A percentile compares a stretch with the other conserved stretches of the same genome.
These are phyloP conservation scores for Trichonephila inaurata DNA, from an alignment of 1,140 invertebrate species.

Conservation along the genomic window DNA sequence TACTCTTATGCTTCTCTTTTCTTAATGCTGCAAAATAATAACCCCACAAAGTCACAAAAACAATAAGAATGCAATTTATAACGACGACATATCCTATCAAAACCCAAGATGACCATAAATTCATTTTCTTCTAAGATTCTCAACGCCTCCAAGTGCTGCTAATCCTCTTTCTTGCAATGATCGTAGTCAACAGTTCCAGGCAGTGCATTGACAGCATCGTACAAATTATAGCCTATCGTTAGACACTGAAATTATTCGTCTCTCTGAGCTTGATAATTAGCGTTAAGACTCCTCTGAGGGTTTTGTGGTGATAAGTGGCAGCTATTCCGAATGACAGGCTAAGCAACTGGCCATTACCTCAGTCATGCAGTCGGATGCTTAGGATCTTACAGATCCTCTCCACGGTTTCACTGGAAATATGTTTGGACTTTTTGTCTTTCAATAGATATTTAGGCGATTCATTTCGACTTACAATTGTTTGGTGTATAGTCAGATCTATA, in stretches of 20 bases:
- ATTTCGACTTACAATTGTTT: background rate
- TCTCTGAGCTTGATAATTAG: conserved; percentile 52
- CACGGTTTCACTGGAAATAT: background rate
- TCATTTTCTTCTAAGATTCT: too few relatives aligned
- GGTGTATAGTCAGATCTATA: too few relatives aligned
- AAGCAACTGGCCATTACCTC: conserved; percentile 42
- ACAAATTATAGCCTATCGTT: conserved; percentile 54
- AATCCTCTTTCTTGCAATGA: conserved; percentile 5
- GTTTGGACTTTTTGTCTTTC: background rate
- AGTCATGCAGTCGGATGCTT: background rate
- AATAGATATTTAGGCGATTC: background rate
- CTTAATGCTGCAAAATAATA: too few relatives aligned
- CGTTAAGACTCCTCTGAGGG: conserved; percentile 40
- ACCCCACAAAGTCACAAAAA: too few relatives aligned
- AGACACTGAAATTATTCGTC: conserved; percentile 50
- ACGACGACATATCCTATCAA: too few relatives aligned
- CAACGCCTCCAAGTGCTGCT: background rate
- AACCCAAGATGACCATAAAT: too few relatives aligned
- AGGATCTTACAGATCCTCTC: background rate
- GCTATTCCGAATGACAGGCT: conserved; percentile 29
- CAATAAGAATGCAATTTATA: too few relatives aligned
- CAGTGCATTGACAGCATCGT: conserved; percentile 22
- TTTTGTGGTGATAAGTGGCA: conserved; percentile 26
- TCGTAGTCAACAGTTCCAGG: background rate
- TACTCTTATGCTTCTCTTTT: too few relatives aligned